Evolutionary conservation across 2,888 invertebrate species (phyloP).

Genomic region (Hecatera dysodea): DNA sequence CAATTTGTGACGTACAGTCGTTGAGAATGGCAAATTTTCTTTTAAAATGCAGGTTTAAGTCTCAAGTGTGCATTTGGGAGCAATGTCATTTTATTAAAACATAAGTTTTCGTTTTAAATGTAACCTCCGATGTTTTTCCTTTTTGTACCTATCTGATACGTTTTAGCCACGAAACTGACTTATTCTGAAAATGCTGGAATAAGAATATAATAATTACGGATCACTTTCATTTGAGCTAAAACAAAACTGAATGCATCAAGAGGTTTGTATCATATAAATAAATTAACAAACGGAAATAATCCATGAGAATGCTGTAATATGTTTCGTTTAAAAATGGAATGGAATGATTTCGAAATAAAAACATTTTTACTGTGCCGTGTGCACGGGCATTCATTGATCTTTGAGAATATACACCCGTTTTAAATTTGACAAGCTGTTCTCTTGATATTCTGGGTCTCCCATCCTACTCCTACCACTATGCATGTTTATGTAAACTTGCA

Average conservation of each 20-base stretch:
- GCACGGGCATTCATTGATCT: neutral
- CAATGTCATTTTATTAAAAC: neutral
- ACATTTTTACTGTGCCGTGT: neutral
- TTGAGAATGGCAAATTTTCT: neutral
- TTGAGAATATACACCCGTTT: neutral
- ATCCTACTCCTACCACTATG: neutral
- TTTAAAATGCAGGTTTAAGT: neutral
- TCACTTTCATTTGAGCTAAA: neutral
- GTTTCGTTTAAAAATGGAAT: neutral
- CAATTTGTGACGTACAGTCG: conserved; percentile 61
- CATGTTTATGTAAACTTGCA: too few relatives aligned
- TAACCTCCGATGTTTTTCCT: conserved; percentile 9
- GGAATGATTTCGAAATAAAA: neutral
- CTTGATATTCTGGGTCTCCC: neutral
- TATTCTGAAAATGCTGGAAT: too few relatives aligned
- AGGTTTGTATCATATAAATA: neutral
- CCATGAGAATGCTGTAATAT: neutral
- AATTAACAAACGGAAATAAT: neutral
- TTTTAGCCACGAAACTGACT: too few relatives aligned
- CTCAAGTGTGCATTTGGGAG: conserved; percentile 1
- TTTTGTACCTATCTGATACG: neutral
- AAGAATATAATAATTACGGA: neutral
- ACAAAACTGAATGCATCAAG: neutral
- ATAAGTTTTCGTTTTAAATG: neutral
- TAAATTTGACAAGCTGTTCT: neutral